Percentiles rank a stretch among this genome's conserved stretches.
phyloP scores from a whole-genome alignment of 2,888 invertebrate genomes.

The Stenodera caucasica region DNA sequence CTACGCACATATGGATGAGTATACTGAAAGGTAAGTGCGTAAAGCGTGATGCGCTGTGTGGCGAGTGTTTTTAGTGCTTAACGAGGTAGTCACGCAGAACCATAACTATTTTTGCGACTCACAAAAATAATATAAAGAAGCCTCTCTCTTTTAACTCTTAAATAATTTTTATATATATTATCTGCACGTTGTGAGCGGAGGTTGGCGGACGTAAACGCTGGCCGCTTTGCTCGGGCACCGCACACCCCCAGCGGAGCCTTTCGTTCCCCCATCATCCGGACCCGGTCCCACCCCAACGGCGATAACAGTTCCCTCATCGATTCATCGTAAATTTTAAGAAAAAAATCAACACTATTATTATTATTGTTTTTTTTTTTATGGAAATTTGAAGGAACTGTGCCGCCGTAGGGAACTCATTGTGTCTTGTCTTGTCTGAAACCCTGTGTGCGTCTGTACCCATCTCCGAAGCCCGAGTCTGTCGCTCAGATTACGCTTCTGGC shows the following conservation, averaged over 20 bases:
- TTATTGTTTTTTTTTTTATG: not conserved
- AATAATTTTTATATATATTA: too few relatives aligned
- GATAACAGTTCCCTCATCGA: constrained; percentile 15
- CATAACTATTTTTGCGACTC: constrained; percentile 39
- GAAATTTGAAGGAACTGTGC: constrained; percentile 51
- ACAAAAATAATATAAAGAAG: constrained; percentile 37
- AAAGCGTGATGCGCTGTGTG: constrained; percentile 1
- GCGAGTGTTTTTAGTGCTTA: constrained; percentile 27
- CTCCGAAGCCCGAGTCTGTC: constrained; percentile 56
- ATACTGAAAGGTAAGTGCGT: constrained; percentile 94
- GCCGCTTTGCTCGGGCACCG: constrained; percentile 54
- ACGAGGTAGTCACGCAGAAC: constrained; percentile 39
- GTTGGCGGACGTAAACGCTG: constrained; percentile 39
- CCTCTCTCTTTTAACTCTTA: not conserved
- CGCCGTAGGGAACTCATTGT: constrained; percentile 64
- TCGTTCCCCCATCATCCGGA: constrained; percentile 29
- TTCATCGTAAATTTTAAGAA: too few relatives aligned
- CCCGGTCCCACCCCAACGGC: constrained; percentile 27
- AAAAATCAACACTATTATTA: too few relatives aligned
- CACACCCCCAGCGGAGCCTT: constrained; percentile 52
- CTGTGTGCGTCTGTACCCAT: constrained; percentile 81
- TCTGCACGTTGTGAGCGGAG: constrained; percentile 49
- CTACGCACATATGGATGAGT: constrained; percentile 96
- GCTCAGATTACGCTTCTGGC: constrained; percentile 39
- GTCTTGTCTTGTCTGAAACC: constrained; percentile 79